These are phyloP conservation scores for Myiagra hebetior DNA, from an alignment of 2,113 vertebrate genomes.

Conservation along the genomic window DNA sequence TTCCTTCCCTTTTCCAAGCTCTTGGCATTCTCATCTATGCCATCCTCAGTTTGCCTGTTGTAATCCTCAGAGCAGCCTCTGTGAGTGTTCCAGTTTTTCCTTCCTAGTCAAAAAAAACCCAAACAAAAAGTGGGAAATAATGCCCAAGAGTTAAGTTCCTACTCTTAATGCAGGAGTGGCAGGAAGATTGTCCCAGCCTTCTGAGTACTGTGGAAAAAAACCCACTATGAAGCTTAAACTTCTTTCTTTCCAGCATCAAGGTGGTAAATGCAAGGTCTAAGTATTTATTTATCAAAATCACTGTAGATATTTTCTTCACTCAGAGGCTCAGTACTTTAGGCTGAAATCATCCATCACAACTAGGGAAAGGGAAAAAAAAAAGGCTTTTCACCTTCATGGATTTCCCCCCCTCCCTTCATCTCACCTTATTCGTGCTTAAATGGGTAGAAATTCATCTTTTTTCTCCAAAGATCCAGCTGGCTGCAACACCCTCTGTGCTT, in stretches of 20 bases:
- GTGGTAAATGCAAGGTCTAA: conserved; percentile 32
- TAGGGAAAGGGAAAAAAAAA: neutral
- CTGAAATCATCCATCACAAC: conserved; percentile 47
- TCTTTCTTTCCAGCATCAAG: neutral
- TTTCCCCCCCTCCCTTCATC: neutral
- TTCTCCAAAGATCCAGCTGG: conserved; percentile 25
- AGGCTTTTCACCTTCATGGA: conserved; percentile 42
- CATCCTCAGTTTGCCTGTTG: neutral
- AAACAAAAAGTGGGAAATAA: neutral
- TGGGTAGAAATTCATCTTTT: conserved; percentile 63
- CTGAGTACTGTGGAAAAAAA: neutral
- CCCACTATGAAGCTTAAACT: neutral
- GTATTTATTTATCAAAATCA: conserved; percentile 54
- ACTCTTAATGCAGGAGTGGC: neutral
- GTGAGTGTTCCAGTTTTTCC: neutral
- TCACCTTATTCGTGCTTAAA: conserved; percentile 51
- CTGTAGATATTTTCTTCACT: conserved; percentile 33
- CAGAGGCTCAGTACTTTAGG: conserved; percentile 2
- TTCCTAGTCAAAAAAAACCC: neutral
- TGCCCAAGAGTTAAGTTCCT: neutral
- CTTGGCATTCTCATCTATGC: neutral
- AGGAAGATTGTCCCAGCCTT: neutral
- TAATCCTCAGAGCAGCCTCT: neutral
- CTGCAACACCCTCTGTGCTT: neutral
- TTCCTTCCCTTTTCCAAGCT: neutral